Base-by-base conservation (phyloP, 2,797 vertebrate genomes). In the Paguma larvata region DNA sequence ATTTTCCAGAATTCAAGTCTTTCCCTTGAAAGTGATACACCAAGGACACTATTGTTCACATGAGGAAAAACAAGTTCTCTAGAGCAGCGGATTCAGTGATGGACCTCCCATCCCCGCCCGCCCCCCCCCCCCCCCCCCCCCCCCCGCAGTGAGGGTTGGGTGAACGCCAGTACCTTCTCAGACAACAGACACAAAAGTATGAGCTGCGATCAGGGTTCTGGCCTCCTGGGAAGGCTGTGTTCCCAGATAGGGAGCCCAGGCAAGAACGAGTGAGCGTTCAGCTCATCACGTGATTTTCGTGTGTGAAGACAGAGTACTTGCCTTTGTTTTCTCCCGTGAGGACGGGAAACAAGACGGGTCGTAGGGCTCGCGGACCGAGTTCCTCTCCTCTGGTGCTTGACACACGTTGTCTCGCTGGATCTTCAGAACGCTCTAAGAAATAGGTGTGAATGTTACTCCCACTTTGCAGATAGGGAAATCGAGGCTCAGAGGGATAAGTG, bases 1-100 rank as follows among this genome's bases (percentile, higher is more conserved):
- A 6, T 62, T 96, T 84, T 90, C 48, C 92, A 87, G 68, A 80
- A 51, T 30, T n/a, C 38, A 73, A 0, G 30, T 56, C 46, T 72
- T 63, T 51, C 62, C 67, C 75, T 90, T 90, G 25, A 85, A 87
- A 90, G 38, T 1, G 0, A 11, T 34, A 23, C 2, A 23, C 21
- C 30, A n/a, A 70, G 65, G n/a, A 23, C 4, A 4, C 34, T 8
- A 51, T 5, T 4, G 9, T 75, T 86, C 21, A 75, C 1, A 0
- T 11, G 65, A 89, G 53, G 32, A 25, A 80, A n/a, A 46, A 25
- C 16, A 56, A 10, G n/a, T 38, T 73, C 73, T 73, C 89, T 75
- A 9, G 18, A 41, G 72, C 2, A 7, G 11, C 16, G 2, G 0
- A 6, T 18, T n/a, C 32, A 3, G 21, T 5, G 5, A 27, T 4